Conservation (phyloP, 2,888 invertebrate species). For the Mylabris sibirica region DNA sequence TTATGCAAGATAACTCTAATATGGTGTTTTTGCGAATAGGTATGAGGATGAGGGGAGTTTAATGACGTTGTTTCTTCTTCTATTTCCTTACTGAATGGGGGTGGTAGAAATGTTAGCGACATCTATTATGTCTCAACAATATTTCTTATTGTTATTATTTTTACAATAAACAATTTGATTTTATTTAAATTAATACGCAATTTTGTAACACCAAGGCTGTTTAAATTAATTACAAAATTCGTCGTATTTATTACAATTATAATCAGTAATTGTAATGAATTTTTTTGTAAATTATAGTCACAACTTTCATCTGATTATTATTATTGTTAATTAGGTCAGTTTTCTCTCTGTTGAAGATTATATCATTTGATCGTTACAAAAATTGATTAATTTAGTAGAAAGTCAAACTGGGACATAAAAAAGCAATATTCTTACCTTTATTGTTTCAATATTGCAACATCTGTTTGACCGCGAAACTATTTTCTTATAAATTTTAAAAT, state of each 20-base stretch:
- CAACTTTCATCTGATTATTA: background rate
- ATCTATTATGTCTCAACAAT: background rate
- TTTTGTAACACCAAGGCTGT: background rate
- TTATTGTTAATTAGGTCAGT: background rate
- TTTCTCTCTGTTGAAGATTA: background rate
- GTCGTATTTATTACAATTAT: background rate
- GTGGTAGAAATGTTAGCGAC: background rate
- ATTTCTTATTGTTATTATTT: background rate
- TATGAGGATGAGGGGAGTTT: slow-evolving; percentile 11
- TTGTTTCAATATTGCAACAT: background rate
- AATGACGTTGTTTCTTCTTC: slow-evolving; percentile 1
- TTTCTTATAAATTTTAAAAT: background rate
- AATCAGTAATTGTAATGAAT: background rate
- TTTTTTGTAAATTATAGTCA: background rate
- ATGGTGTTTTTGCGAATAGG: no score
- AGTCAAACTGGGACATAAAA: background rate
- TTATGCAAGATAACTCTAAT: slow-evolving; percentile 22
- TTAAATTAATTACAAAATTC: background rate
- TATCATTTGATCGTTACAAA: background rate
- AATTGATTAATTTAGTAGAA: background rate
- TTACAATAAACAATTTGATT: background rate
- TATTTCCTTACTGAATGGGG: background rate
- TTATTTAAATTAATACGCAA: background rate
- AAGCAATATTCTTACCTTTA: background rate
- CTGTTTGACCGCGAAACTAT: background rate